A percentile compares a stretch with the other conserved stretches of the same genome.
phyloP scores from a whole-genome alignment of 2,888 invertebrate species.

The Xylophagus ater region DNA sequence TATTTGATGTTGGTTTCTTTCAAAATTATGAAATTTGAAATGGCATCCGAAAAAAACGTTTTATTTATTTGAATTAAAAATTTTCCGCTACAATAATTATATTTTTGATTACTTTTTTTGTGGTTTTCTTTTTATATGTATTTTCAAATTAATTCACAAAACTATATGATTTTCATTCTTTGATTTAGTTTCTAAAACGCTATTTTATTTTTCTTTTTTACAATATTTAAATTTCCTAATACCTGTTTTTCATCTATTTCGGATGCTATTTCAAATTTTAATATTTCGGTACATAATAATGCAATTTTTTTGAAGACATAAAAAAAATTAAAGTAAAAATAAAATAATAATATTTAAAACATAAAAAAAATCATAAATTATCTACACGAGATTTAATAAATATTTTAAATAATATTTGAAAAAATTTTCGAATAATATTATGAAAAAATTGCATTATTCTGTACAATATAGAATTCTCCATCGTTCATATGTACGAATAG shows the following conservation, averaged over 20 bases:
- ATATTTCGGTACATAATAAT: conserved; percentile 6
- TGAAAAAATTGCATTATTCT: conserved; percentile 38
- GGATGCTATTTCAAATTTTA: background rate
- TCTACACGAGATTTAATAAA: conserved; percentile 9
- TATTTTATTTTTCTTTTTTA: background rate
- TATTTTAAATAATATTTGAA: conserved; percentile 12
- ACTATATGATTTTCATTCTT: background rate
- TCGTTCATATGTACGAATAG: conserved; percentile 52
- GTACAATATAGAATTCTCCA: conserved; percentile 36
- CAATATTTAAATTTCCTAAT: background rate
- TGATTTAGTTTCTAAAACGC: background rate
- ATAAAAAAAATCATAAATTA: background rate
- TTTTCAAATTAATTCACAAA: background rate
- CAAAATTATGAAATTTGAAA: conserved; percentile 17
- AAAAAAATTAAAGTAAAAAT: background rate
- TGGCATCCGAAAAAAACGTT: conserved; percentile 26
- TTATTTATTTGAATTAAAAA: background rate
- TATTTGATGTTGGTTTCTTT: too few species aligned
- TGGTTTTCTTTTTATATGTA: background rate
- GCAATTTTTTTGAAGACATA: conserved; percentile 4
- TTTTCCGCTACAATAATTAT: background rate
- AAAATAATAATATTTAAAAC: background rate
- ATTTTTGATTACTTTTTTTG: background rate
- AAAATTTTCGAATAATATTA: conserved; percentile 23
- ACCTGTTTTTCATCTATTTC: background rate